Evolutionary conservation across 2,888 invertebrate species (phyloP), one percentile per base, ranked within the genome.

Genomic region (Criorhina ranunculi): DNA sequence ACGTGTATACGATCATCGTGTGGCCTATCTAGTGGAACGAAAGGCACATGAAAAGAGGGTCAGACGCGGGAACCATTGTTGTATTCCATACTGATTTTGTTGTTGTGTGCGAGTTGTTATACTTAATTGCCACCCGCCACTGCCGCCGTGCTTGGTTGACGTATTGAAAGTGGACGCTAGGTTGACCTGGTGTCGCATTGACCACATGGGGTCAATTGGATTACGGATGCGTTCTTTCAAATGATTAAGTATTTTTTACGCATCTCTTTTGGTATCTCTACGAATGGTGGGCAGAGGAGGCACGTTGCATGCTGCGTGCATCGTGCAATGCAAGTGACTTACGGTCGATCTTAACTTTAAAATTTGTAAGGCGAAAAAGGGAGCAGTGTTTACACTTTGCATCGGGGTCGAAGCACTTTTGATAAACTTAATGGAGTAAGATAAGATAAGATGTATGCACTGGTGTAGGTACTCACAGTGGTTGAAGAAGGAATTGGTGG

Each of bases 11-110:
- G 44, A 67, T 35, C 17, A 33, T 69, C 55, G 67, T 64, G 83
- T 59, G 62, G 44, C 12, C 75, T 85, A 59, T 85, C 79, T 85
- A 75, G 57, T 85, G 83, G 83, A 85, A 85, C 83, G 69, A 69
- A 46, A 59, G 76, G 62, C 35, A 33, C 24, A 67, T 15, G 35
- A 46, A 67, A 31, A 49, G 31, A 29, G 72, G 40, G 67, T 17
- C 53, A 51, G 62, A 51, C 42, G 53, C 11, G 51, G 55, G 60
- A 79, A 44, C 83, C 79, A 69, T 83, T 79, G 24, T 24, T 73
- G 67, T 73, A 19, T 69, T 60, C 9, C 31, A n/a, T n/a, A n/a
- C n/a, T 53, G 12, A 11, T 62, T 9, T 29, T 64, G 64, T 29
- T 44, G 62, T 72, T 78, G 83, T 67, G 44, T 73, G 62, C 24